Conservation (phyloP, 2,888 invertebrate genomes). For the Cheilosia scutellata region DNA sequence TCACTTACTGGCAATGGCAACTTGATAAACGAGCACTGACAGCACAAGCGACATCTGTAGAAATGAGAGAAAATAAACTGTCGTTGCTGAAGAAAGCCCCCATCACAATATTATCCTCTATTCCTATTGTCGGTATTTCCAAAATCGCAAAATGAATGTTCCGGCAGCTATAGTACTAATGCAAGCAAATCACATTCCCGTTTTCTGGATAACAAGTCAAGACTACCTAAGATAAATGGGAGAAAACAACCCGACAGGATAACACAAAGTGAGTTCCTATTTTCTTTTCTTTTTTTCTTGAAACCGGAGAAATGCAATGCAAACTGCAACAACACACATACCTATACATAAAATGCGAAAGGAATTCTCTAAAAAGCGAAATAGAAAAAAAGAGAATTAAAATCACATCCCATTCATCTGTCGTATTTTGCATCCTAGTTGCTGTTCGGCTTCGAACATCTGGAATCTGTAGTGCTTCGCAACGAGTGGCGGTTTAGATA, state of each 20-base stretch:
- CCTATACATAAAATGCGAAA: neutral
- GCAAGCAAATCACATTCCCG: conserved; percentile 26
- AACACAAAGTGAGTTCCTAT: conserved; percentile 10
- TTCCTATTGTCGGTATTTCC: neutral
- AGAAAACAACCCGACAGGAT: conserved; percentile 27
- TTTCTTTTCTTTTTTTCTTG: neutral
- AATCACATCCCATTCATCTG: conserved; percentile 16
- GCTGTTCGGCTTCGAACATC: conserved; percentile 43
- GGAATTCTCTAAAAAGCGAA: neutral
- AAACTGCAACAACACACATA: neutral
- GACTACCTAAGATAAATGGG: conserved; percentile 26
- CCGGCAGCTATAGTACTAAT: neutral
- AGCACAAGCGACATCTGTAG: neutral
- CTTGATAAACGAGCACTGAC: neutral
- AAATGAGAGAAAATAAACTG: neutral
- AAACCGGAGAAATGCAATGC: conserved; percentile 5
- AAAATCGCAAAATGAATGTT: conserved; percentile 7
- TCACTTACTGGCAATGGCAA: neutral
- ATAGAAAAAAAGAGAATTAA: conserved; percentile 3
- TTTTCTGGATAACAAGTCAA: conserved; percentile 14
- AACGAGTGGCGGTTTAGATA: conserved; percentile 54
- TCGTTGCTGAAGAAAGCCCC: neutral
- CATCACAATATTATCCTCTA: neutral
- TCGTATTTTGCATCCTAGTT: conserved; percentile 23
- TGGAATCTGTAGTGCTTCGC: conserved; percentile 30